phyloP scores from a whole-genome alignment of 2,888 invertebrate species.

The Lycocerus yunnanus region DNA sequence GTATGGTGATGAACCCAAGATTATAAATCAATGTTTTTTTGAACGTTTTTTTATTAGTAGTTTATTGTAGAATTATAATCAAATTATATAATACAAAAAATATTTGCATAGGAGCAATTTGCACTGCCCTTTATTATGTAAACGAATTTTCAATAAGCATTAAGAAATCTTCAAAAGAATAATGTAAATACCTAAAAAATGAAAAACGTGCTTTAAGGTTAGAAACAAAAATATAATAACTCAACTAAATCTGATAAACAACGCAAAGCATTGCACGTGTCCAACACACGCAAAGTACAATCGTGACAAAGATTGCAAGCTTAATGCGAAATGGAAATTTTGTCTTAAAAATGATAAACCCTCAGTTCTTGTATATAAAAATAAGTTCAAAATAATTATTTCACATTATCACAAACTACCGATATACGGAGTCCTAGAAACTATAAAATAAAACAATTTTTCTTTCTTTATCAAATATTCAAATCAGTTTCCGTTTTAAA shows the following conservation, averaged over 20 bases:
- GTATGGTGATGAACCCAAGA: too few relatives aligned
- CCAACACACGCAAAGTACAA: conserved; percentile 26
- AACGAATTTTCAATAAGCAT: too few relatives aligned
- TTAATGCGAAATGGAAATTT: background rate
- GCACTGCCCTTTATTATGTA: too few relatives aligned
- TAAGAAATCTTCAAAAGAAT: background rate
- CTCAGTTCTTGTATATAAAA: background rate
- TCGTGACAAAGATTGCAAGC: conserved; percentile 20
- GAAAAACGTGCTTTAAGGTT: background rate
- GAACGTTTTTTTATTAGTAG: too few relatives aligned
- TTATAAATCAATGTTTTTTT: too few relatives aligned
- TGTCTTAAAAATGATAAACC: background rate
- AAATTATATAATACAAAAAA: too few relatives aligned
- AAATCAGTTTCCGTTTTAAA: too few relatives aligned
- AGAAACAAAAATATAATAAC: background rate
- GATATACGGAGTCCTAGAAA: background rate
- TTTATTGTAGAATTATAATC: too few relatives aligned
- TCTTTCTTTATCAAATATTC: too few relatives aligned
- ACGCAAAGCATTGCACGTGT: conserved; percentile 25
- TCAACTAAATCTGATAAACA: conserved; percentile 21
- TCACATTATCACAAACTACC: background rate
- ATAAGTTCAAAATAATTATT: background rate
- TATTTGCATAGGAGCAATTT: too few relatives aligned
- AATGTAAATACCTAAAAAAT: background rate
- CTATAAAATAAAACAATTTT: background rate